Base-by-base conservation (phyloP, 2,888 invertebrate species). In the Cerastis rubricosa region DNA sequence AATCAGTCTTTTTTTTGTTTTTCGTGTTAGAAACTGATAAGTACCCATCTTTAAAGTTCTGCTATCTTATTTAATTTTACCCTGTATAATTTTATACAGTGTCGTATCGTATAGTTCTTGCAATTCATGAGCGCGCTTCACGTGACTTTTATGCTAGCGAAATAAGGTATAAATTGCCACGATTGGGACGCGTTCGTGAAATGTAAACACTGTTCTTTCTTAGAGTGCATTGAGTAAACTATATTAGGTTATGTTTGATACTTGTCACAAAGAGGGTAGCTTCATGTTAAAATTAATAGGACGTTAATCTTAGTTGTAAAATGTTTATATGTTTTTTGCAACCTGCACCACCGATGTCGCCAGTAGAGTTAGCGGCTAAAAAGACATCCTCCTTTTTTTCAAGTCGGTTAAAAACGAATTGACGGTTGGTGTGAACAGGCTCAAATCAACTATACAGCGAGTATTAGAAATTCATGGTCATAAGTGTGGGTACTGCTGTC, bases 211-310 rank as follows among this genome's bases (percentile, higher is more conserved):
- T 72, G 47, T 43, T 17, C 11, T 63, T 79, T 70, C 75, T 80
- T 61, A 65, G 71, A 72, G 77, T 86, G 78, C 79, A 73, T 74
- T 81, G 45, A 81, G 69, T 73, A 59, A 70, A 51, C 57, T 77
- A 63, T 71, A 73, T 68, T 74, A 54, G 74, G 61, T 78, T 85
- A 82, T 78, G 80, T 88, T 87, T 74, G 69, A 76, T 69, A 76
- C 61, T 74, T 78, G 88, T 86, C 87, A 89, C 88, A 89, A 89
- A 85, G 25, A 84, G 74, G 83, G 75, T 75, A 80, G 85, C 78
- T 85, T 85, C 87, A 82, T 85, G 81, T 87, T 86, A 71, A 79
- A 74, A 65, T 74, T 75, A 40, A 69, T 59, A 2, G 25, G 7
- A 57, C 80, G 75, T 84, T 80, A 83, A 81, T 71, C 74, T 76